Evolutionary conservation across 2,888 invertebrate species (phyloP), one percentile per base, ranked within the genome.

Genomic region (Drosophila melanosoma): DNA sequence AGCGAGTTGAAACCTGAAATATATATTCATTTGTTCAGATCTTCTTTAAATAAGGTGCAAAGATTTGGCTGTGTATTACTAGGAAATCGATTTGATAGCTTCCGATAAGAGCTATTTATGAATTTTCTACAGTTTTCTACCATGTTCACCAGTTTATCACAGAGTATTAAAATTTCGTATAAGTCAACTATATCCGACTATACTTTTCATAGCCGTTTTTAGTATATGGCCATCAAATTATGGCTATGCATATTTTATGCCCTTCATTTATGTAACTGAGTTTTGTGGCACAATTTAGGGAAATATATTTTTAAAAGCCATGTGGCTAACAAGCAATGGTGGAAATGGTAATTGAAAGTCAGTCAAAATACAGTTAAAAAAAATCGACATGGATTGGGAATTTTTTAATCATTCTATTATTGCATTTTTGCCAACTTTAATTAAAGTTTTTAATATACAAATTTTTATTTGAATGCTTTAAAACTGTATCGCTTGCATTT

Each of bases 251-350:
- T 60, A 69, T 84, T 76, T 69, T 69, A 67, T 63, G 35, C 32
- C 32, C 48, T 45, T 32, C 65, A 75, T 69, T 81, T 81, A n/a
- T 63, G 45, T 42, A 60, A 71, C 65, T 59, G 58, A 20, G 29
- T 40, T 69, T 51, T 51, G 12, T 49, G 51, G 51, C 38, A 26
- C 62, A 73, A 73, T 74, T 79, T 86, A 70, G 81, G 49, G 23
- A 65, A 74, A 79, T 70, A 65, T 70, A 75, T 81, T 74, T 86
- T 62, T 45, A 57, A 57, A 57, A 53, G 52, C 67, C 71, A n/a
- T 12, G 48, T 12, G 48, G 69, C 65, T 17, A 48, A 8, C 12
- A 26, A 33, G 26, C 26, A 62, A 48, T 54, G 61, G 56, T 17
- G 35, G 38, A 53, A 63, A 56, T 51, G 29, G 35, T 66, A 74